Evolutionary conservation across 2,888 invertebrate species (phyloP).

Genomic region (Trissolcus japonicus): DNA sequence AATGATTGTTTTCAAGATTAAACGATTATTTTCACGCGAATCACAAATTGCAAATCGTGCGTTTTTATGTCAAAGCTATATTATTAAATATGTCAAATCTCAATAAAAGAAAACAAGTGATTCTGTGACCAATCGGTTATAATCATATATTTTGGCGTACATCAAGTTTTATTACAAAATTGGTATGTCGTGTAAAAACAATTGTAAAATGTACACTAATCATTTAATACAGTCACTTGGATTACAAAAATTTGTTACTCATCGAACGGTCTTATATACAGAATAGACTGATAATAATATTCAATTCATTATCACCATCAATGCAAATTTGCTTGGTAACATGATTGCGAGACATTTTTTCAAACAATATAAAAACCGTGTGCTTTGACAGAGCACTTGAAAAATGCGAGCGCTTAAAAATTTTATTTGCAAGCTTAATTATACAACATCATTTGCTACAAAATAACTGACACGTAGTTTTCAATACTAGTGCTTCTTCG

Average conservation of each 20-base stretch:
- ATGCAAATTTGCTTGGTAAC: neutral
- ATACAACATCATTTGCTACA: no score
- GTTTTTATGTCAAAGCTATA: neutral
- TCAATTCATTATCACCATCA: no score
- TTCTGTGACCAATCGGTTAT: constrained; percentile 15
- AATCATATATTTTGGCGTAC: constrained; percentile 37
- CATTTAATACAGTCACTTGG: constrained; percentile 15
- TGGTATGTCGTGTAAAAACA: constrained; percentile 18
- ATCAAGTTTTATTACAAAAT: constrained; percentile 6
- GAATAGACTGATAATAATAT: constrained; percentile 4
- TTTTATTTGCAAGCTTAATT: no score
- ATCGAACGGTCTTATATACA: constrained; percentile 25
- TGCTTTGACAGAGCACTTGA: no score
- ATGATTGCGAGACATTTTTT: neutral
- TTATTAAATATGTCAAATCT: neutral
- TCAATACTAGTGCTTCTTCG: no score
- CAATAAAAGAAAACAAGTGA: constrained; percentile 41
- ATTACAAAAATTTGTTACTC: constrained; percentile 18
- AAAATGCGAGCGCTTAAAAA: no score
- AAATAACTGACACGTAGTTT: no score
- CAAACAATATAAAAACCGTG: no score
- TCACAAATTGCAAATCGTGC: neutral
- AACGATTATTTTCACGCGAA: neutral
- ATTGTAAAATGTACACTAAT: constrained; percentile 13
- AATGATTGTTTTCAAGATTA: neutral